These are phyloP conservation scores for Campylomormyrus numenius DNA, from an alignment of 2,113 vertebrate species.

Conservation along the genomic window DNA sequence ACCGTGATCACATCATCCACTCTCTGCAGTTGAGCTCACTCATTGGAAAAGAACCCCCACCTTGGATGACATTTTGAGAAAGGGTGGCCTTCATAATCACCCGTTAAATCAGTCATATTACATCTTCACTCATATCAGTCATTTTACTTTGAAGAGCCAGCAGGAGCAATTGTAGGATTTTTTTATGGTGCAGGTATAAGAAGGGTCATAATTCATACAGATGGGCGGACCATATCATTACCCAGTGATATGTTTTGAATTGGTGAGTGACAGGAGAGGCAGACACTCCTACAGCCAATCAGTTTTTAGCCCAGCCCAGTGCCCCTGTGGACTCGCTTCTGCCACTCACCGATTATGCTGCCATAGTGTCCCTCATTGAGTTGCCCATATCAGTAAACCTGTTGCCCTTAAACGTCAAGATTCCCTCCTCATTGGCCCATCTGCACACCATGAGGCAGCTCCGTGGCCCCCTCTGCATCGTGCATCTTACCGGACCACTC, in stretches of 20 bases:
- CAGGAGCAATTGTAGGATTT: background rate
- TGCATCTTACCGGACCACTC: background rate
- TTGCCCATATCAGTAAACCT: background rate
- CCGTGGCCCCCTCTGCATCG: background rate
- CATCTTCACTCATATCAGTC: background rate
- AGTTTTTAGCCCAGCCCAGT: background rate
- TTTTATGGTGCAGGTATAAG: background rate
- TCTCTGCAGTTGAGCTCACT: background rate
- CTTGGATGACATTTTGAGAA: background rate
- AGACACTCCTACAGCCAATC: background rate
- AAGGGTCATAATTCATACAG: background rate
- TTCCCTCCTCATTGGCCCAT: background rate
- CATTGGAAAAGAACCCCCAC: background rate
- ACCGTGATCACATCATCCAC: background rate
- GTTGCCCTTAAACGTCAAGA: background rate
- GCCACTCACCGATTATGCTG: background rate
- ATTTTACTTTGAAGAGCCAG: background rate
- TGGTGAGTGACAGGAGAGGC: background rate
- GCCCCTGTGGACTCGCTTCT: background rate
- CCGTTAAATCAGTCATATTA: background rate
- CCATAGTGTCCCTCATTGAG: background rate
- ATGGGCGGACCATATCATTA: background rate
- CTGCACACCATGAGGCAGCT: background rate
- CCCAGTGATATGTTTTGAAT: background rate
- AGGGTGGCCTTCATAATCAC: background rate